Percentiles rank a stretch among this genome's conserved stretches.
Evolutionary conservation across 2,888 invertebrate genomes (phyloP).

Genomic region (Chironomus tentans): DNA sequence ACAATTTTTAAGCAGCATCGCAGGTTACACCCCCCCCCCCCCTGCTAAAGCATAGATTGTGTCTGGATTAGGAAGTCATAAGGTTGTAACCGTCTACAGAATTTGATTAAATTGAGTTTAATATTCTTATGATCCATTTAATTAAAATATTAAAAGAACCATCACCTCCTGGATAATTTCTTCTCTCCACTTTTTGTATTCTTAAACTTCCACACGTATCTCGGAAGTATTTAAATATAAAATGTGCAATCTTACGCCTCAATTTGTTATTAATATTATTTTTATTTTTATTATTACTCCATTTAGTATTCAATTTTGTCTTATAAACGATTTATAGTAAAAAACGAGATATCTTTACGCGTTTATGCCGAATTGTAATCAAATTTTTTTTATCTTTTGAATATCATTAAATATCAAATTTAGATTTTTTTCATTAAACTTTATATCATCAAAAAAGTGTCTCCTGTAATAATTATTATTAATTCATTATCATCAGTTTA

Average conservation of each 20-base stretch:
- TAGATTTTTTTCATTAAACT: background rate
- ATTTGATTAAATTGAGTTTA: no score
- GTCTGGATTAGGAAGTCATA: no score
- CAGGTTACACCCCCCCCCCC: no score
- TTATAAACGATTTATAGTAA: slow-evolving; percentile 18
- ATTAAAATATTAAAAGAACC: no score
- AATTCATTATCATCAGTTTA: background rate
- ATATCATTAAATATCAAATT: slow-evolving; percentile 10
- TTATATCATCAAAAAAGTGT: background rate
- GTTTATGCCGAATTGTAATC: slow-evolving; percentile 1
- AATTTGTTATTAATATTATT: background rate
- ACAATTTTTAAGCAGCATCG: no score
- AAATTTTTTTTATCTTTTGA: background rate
- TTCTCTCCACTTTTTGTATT: background rate
- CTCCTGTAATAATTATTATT: slow-evolving; percentile 22
- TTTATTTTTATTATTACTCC: background rate
- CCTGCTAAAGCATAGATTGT: no score
- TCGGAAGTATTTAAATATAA: background rate
- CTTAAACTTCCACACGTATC: no score
- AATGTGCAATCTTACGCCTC: background rate
- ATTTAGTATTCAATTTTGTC: background rate
- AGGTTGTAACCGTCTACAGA: no score
- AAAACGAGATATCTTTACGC: slow-evolving; percentile 14
- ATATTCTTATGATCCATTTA: no score
- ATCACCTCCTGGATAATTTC: no score